Percentiles rank a stretch among this genome's conserved stretches.
Conservation (phyloP, 1,140 invertebrate species). For the Schlechtendalia chinensis region DNA sequence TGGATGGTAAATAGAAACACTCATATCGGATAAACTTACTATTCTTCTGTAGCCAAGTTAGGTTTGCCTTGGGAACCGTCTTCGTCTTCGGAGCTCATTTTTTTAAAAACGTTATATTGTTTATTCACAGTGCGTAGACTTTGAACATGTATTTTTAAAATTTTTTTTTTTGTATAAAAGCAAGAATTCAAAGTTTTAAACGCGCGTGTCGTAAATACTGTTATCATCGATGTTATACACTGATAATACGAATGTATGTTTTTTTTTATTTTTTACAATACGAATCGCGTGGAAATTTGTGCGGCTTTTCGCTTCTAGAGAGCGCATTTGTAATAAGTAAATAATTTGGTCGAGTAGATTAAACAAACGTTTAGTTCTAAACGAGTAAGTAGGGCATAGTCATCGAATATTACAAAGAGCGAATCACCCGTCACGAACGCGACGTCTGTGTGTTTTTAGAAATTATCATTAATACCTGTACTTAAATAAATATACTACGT, state of each 20-base stretch:
- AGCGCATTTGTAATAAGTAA: not conserved
- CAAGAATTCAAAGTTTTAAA: not conserved
- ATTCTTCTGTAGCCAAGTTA: constrained; percentile 42
- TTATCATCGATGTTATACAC: not conserved
- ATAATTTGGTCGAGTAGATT: too few relatives aligned
- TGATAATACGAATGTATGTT: not conserved
- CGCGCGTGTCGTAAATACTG: not conserved
- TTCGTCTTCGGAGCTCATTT: not conserved
- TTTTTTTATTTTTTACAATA: not conserved
- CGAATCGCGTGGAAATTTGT: not conserved
- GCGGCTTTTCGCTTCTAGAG: not conserved
- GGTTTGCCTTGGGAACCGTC: not conserved
- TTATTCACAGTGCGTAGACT: not conserved
- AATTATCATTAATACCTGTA: too few relatives aligned
- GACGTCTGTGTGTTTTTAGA: too few relatives aligned
- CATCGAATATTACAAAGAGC: too few relatives aligned
- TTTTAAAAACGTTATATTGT: not conserved
- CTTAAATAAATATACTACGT: too few relatives aligned
- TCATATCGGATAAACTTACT: constrained; percentile 8
- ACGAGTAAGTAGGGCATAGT: too few relatives aligned
- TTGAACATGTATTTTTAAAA: not conserved
- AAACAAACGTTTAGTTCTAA: too few relatives aligned
- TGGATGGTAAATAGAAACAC: constrained; percentile 17
- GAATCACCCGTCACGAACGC: too few relatives aligned
- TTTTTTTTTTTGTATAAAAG: not conserved